Conservation (phyloP, 2,797 vertebrate species). For the Coilia nasus region DNA sequence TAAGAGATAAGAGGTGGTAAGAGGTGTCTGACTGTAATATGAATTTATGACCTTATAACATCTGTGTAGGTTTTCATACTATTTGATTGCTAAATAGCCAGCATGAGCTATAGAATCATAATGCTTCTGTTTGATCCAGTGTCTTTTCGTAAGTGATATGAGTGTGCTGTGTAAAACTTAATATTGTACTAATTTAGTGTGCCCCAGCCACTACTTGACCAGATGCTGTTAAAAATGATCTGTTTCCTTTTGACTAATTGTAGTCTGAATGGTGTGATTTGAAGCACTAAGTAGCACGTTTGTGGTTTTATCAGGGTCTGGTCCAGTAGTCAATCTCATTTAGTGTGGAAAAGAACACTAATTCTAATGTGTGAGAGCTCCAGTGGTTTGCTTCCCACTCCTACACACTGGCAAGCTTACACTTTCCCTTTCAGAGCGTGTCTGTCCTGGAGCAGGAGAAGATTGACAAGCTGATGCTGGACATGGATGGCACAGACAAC, state of each 20-base stretch:
- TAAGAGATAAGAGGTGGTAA: no score
- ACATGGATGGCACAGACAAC: slow-evolving; percentile 97
- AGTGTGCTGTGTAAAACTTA: slow-evolving; percentile 40
- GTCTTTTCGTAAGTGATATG: neutral
- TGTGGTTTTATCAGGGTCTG: neutral
- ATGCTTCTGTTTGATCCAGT: neutral
- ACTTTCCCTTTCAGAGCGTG: slow-evolving; percentile 73
- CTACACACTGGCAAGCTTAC: neutral
- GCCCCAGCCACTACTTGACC: neutral
- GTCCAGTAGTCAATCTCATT: neutral
- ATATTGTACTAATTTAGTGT: slow-evolving; percentile 29
- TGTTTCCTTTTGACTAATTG: neutral
- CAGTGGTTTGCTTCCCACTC: neutral
- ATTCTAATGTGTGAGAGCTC: neutral
- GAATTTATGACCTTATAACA: neutral
- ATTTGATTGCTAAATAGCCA: neutral
- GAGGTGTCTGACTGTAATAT: neutral
- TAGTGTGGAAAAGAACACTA: slow-evolving; percentile 6
- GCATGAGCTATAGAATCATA: neutral
- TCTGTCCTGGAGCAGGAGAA: slow-evolving; percentile 91
- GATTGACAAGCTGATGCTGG: slow-evolving; percentile 95
- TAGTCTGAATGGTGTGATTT: neutral
- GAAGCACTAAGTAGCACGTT: neutral
- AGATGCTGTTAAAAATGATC: neutral
- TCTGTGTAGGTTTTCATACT: neutral